Conservation (phyloP, 2,888 invertebrate genomes). For the Aquatica leii region DNA sequence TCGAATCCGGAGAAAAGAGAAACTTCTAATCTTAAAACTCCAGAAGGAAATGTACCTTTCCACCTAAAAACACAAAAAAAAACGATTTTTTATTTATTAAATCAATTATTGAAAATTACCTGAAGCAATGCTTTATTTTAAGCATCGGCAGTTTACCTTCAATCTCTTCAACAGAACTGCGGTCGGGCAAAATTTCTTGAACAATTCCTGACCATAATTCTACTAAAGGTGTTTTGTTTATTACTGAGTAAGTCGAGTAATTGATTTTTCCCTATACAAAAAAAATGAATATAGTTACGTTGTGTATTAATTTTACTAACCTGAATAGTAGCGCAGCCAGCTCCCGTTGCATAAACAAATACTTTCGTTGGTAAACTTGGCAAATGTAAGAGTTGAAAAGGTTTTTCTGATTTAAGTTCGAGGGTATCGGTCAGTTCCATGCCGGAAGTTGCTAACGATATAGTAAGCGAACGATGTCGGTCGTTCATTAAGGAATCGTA, state of each 20-base stretch:
- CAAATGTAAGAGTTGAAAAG: conserved; percentile 65
- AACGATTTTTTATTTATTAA: not conserved
- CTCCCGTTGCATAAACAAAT: conserved; percentile 75
- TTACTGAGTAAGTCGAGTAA: conserved; percentile 70
- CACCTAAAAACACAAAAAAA: conserved; percentile 60
- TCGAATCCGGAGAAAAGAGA: conserved; percentile 72
- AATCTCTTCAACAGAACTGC: conserved; percentile 70
- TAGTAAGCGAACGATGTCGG: conserved; percentile 69
- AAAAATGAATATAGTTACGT: not conserved
- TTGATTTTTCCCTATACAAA: conserved; percentile 66
- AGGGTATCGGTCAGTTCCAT: conserved; percentile 76
- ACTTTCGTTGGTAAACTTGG: conserved; percentile 74
- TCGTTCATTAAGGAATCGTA: conserved; percentile 69
- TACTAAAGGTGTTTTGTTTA: conserved; percentile 65
- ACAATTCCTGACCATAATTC: conserved; percentile 71
- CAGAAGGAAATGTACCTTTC: conserved; percentile 69
- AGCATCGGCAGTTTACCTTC: conserved; percentile 72
- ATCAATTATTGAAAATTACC: conserved; percentile 55
- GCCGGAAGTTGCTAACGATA: conserved; percentile 73
- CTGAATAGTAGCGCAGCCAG: conserved; percentile 74
- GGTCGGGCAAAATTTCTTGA: conserved; percentile 69
- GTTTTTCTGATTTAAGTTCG: conserved; percentile 65
- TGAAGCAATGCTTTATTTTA: conserved; percentile 71
- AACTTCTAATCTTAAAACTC: conserved; percentile 69
- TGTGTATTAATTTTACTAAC: conserved; percentile 58